phyloP scores from a whole-genome alignment of 2,797 vertebrate species.

The Toxotes lorentzi region DNA sequence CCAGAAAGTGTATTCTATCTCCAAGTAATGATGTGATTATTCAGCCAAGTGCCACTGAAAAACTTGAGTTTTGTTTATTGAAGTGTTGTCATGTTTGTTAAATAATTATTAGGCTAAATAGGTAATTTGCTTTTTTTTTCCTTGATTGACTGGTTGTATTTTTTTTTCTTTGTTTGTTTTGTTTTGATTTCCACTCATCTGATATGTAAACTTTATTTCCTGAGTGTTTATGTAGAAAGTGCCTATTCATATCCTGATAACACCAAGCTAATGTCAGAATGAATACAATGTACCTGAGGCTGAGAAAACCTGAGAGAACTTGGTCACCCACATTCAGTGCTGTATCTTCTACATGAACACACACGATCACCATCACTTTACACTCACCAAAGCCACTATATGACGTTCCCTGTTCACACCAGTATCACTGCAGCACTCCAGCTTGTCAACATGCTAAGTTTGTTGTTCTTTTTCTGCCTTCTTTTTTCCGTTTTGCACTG shows the following conservation, averaged over 20 bases:
- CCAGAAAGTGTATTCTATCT: conserved; percentile 70
- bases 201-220: conserved; percentile 80
- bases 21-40: conserved; percentile 70
- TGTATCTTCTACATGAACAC: conserved; percentile 63
- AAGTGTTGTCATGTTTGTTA: conserved; percentile 62
- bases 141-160: conserved; percentile 45
- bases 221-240: conserved; percentile 90
- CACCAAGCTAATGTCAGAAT: conserved; percentile 74
- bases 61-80: conserved; percentile 61
- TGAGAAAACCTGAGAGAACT: conserved; percentile 47
- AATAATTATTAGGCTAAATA: conserved; percentile 39
- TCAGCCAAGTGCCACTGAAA: conserved; percentile 80
- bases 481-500: conserved; percentile 65
- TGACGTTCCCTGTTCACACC: conserved; percentile 38
- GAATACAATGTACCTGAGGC: conserved; percentile 67
- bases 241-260: conserved; percentile 88
- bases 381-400: conserved; percentile 44
- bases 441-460: conserved; percentile 67
- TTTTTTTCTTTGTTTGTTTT: conserved; percentile 14
- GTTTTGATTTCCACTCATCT: conserved; percentile 67
- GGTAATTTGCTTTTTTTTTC: conserved; percentile 54
- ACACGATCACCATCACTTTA: conserved; percentile 48
- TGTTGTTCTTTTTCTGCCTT: conserved; percentile 34
- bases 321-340: conserved; percentile 47
- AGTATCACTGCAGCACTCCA: conserved; percentile 54